Base-by-base conservation (phyloP, 37 sponge, comb jelly and placozoan genomes). In the Oscarella lobularis region DNA sequence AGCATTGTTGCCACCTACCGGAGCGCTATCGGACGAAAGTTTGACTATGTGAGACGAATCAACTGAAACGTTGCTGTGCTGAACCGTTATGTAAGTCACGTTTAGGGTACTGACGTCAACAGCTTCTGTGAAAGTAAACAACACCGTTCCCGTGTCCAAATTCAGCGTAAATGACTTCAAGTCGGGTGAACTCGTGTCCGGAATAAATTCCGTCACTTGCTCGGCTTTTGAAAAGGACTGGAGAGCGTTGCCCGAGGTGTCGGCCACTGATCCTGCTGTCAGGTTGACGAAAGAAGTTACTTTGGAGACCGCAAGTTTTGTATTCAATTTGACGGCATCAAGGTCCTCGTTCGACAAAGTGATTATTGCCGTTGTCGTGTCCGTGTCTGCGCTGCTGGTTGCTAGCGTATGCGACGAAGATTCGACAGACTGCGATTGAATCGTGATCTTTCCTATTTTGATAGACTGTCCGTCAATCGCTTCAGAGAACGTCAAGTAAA, bases 71-170 rank as follows among this genome's bases (percentile, higher is more conserved):
- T 82, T 77, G 40, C 14, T 27, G 54, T 76, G 55, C 38, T 71
- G 70, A 3, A 78, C 5, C 9, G 70, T 71, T 34, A 78, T 71
- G 70, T 6, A 71, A 2, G 71, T 27, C 9, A 78, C 4, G 29
- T 70, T 4, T 71, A 78, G 71, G 31, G 90, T 89, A 38, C 81
- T 68, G 37, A 80, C 66, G 80, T 94, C 84, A 1, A 91, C 82
- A 36, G 84, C 80, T 67, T 94, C 95, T 54, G 81, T 70, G 40
- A 94, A 94, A 1, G 90, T 87, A n/a, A 94, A 70, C 65, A 74
- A 82, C 38, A 94, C 41, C 1, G 67, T 33, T 36, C 95, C 95
- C 35, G 33, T 68, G 39, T 94, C 74, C 69, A 87, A 36, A 34
- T 87, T 85, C 2, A 94, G 72, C 29, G 34, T 41, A 72, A 78